These are phyloP conservation scores for Cheilinus undulatus DNA, from an alignment of 2,113 vertebrate species.

Conservation along the genomic window DNA sequence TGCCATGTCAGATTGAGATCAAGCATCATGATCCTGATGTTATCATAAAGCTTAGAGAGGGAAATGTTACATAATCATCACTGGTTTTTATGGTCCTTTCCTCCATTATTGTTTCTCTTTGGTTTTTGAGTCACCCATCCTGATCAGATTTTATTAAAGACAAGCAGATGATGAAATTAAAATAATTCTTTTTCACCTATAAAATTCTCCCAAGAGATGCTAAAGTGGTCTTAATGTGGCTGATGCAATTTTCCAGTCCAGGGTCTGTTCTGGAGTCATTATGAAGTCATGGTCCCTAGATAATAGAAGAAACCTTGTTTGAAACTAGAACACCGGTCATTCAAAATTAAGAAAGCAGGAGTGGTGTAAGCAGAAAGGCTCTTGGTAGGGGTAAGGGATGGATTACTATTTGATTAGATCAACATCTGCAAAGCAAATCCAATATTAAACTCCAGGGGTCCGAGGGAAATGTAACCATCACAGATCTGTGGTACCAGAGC, in stretches of 20 bases:
- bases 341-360: background rate
- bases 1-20: background rate
- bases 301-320: background rate
- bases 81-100: background rate
- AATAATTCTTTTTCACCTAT: background rate
- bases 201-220: too few relatives aligned
- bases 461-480: too few relatives aligned
- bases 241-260: background rate
- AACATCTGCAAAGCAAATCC: conserved; percentile 1
- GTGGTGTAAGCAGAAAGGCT: background rate
- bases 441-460: too few relatives aligned
- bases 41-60: background rate
- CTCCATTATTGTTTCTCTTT: too few relatives aligned
- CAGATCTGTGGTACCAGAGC: background rate
- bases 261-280: background rate
- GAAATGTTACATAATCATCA: background rate
- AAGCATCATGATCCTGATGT: background rate
- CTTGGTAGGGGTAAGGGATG: too few relatives aligned
- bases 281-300: background rate
- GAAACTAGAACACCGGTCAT: background rate
- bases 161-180: background rate
- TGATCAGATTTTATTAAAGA: background rate
- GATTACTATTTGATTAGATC: too few relatives aligned
- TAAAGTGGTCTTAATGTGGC: too few relatives aligned
- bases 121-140: background rate